These are phyloP conservation scores for Andrena praecox DNA, from an alignment of 2,888 invertebrate species.

Conservation along the genomic window DNA sequence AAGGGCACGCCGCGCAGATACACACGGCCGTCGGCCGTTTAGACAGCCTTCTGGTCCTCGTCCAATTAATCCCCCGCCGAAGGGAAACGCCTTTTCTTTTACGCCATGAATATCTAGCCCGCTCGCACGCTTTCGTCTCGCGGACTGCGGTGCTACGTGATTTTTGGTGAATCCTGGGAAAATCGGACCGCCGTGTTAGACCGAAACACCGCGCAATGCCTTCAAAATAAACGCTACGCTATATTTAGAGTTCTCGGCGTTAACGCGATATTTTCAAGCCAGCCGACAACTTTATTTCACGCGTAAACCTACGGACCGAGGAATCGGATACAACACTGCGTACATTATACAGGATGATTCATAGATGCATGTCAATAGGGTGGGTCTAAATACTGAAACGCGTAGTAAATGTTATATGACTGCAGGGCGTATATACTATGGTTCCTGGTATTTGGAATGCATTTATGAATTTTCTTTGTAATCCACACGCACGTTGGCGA, in stretches of 20 bases:
- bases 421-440: no score
- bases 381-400: no score
- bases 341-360: not conserved
- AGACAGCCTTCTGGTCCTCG: not conserved
- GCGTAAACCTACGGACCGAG: conserved; percentile 6
- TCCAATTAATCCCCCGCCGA: not conserved
- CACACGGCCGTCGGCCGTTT: not conserved
- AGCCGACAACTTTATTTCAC: conserved; percentile 30
- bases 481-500: no score
- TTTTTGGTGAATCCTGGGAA: conserved; percentile 8
- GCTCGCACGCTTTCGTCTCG: not conserved
- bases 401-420: no score
- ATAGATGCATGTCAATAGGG: not conserved
- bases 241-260: conserved; percentile 38
- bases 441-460: no score
- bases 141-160: not conserved
- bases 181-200: conserved; percentile 22
- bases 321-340: not conserved
- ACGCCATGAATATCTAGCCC: no score
- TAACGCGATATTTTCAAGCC: conserved; percentile 48
- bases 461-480: no score
- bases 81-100: not conserved
- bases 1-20: conserved; percentile 13
- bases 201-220: conserved; percentile 28
- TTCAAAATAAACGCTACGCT: conserved; percentile 44